Evolutionary conservation across 2,113 vertebrate species (phyloP).

Genomic region (Mirza zaza): DNA sequence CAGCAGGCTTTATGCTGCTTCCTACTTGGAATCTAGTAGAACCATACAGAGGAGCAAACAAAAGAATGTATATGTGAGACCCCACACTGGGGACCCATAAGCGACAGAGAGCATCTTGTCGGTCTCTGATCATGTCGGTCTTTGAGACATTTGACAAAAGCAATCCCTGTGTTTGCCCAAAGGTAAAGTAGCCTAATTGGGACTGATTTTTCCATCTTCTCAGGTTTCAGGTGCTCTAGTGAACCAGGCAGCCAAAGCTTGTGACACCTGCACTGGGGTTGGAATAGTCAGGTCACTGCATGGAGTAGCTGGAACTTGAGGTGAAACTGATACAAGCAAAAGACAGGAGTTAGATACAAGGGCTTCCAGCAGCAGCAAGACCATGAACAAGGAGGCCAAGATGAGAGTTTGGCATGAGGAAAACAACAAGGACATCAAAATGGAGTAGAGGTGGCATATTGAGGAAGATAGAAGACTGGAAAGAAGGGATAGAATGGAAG

Average conservation of each 20-base stretch:
- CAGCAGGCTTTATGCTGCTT: background rate
- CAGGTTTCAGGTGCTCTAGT: background rate
- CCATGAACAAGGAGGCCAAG: background rate
- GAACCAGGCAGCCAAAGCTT: background rate
- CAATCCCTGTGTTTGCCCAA: background rate
- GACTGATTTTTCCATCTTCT: background rate
- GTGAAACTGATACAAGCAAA: background rate
- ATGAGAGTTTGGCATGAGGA: background rate
- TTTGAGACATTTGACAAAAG: background rate
- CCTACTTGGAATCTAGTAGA: background rate
- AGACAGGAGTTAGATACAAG: background rate
- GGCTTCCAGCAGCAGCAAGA: background rate
- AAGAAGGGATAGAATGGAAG: background rate
- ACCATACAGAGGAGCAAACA: background rate
- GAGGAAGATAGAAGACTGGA: background rate
- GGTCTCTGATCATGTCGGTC: background rate
- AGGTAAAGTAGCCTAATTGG: background rate
- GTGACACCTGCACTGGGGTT: background rate
- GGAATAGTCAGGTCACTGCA: too few relatives aligned
- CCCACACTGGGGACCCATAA: background rate
- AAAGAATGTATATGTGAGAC: background rate
- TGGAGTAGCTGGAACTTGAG: background rate
- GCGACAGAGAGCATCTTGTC: background rate
- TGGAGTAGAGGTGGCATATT: background rate
- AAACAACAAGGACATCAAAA: background rate